Evolutionary conservation across 2,113 vertebrate species (phyloP).

Genomic region (Hyaena hyaena): DNA sequence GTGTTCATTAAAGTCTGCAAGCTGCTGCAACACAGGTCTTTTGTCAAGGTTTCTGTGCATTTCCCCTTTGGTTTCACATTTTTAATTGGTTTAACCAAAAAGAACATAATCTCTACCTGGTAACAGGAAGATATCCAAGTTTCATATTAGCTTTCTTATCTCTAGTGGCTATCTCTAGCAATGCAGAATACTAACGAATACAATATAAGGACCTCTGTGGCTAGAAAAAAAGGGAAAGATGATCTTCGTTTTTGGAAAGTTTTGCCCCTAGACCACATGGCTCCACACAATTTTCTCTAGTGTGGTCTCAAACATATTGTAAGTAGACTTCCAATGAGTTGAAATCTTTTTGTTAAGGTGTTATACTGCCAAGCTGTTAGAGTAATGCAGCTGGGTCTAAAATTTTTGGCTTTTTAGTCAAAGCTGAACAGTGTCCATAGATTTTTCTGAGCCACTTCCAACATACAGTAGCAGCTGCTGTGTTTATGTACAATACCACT

Average conservation of each 20-base stretch:
- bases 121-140: conserved; percentile 63
- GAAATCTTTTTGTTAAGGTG: conserved; percentile 72
- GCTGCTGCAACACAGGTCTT: neutral
- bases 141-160: conserved; percentile 68
- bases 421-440: conserved; percentile 78
- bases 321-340: conserved; percentile 71
- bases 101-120: conserved; percentile 65
- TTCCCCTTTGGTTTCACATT: conserved; percentile 58
- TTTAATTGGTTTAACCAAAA: conserved; percentile 62
- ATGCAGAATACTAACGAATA: neutral
- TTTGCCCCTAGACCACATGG: conserved; percentile 46
- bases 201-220: neutral
- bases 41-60: conserved; percentile 32
- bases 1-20: conserved; percentile 48
- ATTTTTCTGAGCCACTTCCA: conserved; percentile 82
- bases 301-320: conserved; percentile 75
- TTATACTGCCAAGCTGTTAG: conserved; percentile 78
- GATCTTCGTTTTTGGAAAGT: conserved; percentile 36
- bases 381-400: conserved; percentile 82
- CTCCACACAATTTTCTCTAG: conserved; percentile 62
- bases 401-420: conserved; percentile 81
- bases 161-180: conserved; percentile 38
- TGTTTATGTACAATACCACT: conserved; percentile 82
- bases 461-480: conserved; percentile 83
- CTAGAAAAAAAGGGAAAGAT: neutral